A percentile compares a stretch with the other conserved stretches of the same genome.
Evolutionary conservation across 2,888 invertebrate genomes (phyloP).

Genomic region (Andrena flavipes): DNA sequence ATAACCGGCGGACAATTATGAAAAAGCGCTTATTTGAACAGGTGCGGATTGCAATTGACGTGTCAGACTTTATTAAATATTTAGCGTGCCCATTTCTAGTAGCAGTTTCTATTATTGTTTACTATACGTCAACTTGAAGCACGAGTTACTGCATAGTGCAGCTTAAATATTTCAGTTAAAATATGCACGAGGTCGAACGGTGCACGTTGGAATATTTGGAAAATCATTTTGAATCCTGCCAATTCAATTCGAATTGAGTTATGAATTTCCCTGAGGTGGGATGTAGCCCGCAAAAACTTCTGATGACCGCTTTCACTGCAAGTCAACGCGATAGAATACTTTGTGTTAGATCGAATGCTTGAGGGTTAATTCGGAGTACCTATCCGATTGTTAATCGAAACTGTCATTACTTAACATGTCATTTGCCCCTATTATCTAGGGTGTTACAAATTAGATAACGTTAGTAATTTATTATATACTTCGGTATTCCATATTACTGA

Average conservation of each 20-base stretch:
- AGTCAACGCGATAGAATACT: too few relatives aligned
- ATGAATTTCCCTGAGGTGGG: too few relatives aligned
- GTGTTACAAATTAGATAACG: too few relatives aligned
- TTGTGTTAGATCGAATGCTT: too few relatives aligned
- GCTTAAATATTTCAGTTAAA: constrained; percentile 5
- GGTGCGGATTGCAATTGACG: not conserved
- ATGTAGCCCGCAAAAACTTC: too few relatives aligned
- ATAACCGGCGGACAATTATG: not conserved
- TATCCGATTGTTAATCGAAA: too few relatives aligned
- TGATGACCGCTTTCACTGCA: too few relatives aligned
- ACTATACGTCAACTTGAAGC: not conserved
- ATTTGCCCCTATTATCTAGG: too few relatives aligned
- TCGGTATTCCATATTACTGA: too few relatives aligned
- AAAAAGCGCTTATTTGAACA: not conserved
- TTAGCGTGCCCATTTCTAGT: not conserved
- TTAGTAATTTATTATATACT: too few relatives aligned
- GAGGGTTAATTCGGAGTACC: too few relatives aligned
- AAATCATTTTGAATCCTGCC: not conserved
- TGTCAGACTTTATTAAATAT: not conserved
- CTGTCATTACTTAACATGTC: too few relatives aligned
- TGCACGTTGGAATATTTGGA: not conserved
- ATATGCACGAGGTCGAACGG: not conserved
- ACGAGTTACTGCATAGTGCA: not conserved
- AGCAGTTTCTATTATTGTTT: not conserved
- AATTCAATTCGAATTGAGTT: not conserved